phyloP scores from a whole-genome alignment of 2,113 vertebrate species.

The Origma solitaria region DNA sequence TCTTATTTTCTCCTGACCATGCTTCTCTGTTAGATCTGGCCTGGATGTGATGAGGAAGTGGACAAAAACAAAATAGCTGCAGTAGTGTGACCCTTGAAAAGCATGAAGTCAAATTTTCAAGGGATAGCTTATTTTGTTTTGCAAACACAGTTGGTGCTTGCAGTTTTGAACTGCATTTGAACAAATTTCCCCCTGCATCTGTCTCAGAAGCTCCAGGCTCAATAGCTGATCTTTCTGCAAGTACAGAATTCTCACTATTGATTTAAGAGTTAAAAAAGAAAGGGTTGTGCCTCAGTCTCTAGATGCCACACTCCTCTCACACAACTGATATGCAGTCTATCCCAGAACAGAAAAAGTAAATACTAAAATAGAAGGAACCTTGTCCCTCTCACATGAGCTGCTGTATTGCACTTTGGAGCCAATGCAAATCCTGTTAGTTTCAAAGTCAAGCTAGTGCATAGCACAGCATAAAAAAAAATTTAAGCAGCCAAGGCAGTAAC shows the following conservation, averaged over 20 bases:
- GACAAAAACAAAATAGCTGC: background rate
- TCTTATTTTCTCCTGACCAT: background rate
- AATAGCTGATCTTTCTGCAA: background rate
- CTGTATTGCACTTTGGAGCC: background rate
- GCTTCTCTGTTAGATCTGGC: background rate
- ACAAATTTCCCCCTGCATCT: background rate
- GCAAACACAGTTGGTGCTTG: background rate
- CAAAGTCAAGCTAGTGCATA: background rate
- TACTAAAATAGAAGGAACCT: background rate
- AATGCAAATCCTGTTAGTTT: constrained; percentile 20
- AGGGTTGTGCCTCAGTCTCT: background rate
- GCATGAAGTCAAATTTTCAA: background rate
- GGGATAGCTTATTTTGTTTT: background rate
- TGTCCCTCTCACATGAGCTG: background rate
- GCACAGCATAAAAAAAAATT: background rate
- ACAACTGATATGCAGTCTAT: background rate
- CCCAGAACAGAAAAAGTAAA: background rate
- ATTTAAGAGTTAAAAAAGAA: background rate
- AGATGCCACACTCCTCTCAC: background rate
- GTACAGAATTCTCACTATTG: background rate
- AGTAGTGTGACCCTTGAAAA: background rate
- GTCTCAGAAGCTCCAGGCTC: background rate
- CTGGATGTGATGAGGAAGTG: background rate
- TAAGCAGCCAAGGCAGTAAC: background rate
- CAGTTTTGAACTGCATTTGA: background rate